Base-by-base conservation (phyloP, 2,113 vertebrate species). In the Halcyon malimbica region DNA sequence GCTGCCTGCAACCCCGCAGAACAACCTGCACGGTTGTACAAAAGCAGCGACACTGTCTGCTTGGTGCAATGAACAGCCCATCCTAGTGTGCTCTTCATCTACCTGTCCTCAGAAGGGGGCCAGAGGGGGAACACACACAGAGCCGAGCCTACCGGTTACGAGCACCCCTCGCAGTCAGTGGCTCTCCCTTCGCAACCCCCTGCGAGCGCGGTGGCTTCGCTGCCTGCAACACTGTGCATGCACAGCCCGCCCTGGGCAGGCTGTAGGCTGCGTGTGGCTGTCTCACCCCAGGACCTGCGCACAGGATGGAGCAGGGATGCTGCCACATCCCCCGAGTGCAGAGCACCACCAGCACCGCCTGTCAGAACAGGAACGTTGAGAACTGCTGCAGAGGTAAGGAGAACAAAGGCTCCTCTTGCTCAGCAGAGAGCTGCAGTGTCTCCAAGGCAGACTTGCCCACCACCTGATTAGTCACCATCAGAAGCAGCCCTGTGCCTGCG, bases 211-310 rank as follows among this genome's bases (percentile, higher is more conserved):
- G 2, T 2, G 8, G 41, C 48, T 37, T 56, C 0, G 4, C 39
- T 17, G 53, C 1, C 21, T 8, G n/a, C 5, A 4, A 1, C 0
- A 4, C 6, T 15, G 2, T 1, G 10, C 5, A 26, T 0, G 1
- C 54, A 17, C 18, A 24, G 74, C 37, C 65, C 37, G 0, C 64
- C 26, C 13, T 1, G 25, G 42, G 42, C 1, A 1, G 6, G 1
- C 24, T 4, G 15, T 3, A 3, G 17, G 64, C 70, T 2, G 7
- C 20, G 42, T 11, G 15, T 44, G 21, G 59, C 71, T 12, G 83
- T 7, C 78, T 39, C 46, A 19, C 12, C 64, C 35, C 78, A 63
- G 78, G 62, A 46, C 56, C 64, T 13, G 65, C 6, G 53, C 85
- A 11, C 59, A 19, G 60, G 13, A 12, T 31, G 50, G 41, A 13